Percentiles rank a stretch among this genome's conserved stretches.
Conservation (phyloP, 2,113 vertebrate genomes). For the Pyxicephalus adspersus region DNA sequence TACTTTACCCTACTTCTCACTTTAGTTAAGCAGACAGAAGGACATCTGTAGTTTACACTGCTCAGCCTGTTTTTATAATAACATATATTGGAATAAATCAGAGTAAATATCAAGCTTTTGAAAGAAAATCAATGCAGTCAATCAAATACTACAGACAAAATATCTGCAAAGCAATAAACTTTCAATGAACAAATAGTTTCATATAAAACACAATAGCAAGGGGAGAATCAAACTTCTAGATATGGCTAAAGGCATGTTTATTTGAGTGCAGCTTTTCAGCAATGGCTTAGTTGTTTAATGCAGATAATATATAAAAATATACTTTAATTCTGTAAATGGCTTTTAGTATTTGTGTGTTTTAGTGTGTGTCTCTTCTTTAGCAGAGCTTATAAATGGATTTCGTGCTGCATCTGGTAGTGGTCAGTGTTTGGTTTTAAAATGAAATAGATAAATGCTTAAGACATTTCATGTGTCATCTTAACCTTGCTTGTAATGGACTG, state of each 20-base stretch:
- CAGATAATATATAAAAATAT: neutral
- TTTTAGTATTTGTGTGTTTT: constrained; percentile 15
- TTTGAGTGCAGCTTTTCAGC: neutral
- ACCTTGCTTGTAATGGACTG: constrained; percentile 52
- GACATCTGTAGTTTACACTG: too few relatives aligned
- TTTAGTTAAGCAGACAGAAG: too few relatives aligned
- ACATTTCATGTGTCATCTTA: constrained; percentile 51
- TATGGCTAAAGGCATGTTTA: neutral
- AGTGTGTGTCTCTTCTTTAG: constrained; percentile 5
- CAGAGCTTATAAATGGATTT: constrained; percentile 49
- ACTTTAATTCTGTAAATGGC: neutral
- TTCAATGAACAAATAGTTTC: neutral
- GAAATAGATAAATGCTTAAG: constrained; percentile 46
- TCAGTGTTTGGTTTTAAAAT: constrained; percentile 34
- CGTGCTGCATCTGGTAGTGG: constrained; percentile 6
- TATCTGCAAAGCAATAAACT: too few relatives aligned
- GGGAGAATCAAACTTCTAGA: neutral
- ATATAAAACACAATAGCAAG: neutral
- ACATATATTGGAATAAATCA: too few relatives aligned
- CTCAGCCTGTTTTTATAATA: too few relatives aligned
- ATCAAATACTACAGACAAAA: too few relatives aligned
- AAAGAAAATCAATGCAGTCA: too few relatives aligned
- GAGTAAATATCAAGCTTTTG: too few relatives aligned
- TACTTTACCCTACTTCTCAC: too few relatives aligned
- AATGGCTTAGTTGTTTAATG: neutral